phyloP scores from a whole-genome alignment of 2,888 invertebrate species.

The Drosophila longiperda region DNA sequence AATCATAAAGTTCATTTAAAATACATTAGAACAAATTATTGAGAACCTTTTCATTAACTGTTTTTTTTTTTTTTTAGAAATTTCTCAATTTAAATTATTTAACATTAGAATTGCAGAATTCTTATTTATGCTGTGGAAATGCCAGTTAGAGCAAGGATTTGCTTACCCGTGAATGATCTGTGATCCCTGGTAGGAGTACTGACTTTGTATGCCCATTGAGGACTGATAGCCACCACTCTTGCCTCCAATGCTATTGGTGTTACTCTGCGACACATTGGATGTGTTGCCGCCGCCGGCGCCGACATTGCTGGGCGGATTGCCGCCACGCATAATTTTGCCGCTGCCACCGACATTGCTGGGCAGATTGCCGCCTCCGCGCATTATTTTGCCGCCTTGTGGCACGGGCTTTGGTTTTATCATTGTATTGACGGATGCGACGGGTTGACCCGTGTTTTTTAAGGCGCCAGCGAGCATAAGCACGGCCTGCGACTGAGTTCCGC shows the following conservation, averaged over 20 bases:
- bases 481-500: constrained; percentile 56
- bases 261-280: constrained; percentile 55
- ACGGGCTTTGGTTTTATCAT: constrained; percentile 91
- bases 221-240: constrained; percentile 74
- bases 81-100: not conserved
- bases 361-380: constrained; percentile 86
- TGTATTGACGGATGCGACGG: constrained; percentile 51
- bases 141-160: not conserved
- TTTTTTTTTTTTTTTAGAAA: not conserved
- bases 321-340: constrained; percentile 87
- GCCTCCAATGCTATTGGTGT: constrained; percentile 46
- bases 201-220: constrained; percentile 78
- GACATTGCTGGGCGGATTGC: constrained; percentile 76
- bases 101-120: not conserved
- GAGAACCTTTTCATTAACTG: not conserved
- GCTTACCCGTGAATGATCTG: constrained; percentile 76
- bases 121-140: not conserved
- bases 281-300: constrained; percentile 40
- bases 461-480: constrained; percentile 62
- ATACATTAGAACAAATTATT: not conserved
- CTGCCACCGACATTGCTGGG: constrained; percentile 65
- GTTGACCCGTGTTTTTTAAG: constrained; percentile 54
- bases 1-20: not conserved
- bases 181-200: constrained; percentile 77
- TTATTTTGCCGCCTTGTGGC: constrained; percentile 86